Evolutionary conservation across 2,113 vertebrate genomes (phyloP).

Genomic region (Marcusenius ussheri): DNA sequence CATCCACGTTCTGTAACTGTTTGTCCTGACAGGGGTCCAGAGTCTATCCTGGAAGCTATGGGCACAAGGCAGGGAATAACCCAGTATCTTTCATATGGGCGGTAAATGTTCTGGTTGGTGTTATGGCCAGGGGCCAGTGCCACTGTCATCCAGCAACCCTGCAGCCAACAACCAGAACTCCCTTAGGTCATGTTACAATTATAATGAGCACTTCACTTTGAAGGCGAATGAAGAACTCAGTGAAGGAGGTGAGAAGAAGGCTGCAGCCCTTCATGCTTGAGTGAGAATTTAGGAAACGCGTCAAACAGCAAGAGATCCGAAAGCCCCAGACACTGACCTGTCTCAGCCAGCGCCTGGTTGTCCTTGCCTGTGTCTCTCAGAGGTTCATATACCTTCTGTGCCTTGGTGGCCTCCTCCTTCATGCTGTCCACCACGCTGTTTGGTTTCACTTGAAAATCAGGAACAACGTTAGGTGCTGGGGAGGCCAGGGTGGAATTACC

Average conservation of each 20-base stretch:
- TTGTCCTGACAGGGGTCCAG: neutral
- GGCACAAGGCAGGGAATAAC: neutral
- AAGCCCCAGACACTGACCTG: slow-evolving; percentile 49
- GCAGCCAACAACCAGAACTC: neutral
- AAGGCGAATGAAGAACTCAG: neutral
- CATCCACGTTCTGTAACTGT: neutral
- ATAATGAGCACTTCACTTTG: neutral
- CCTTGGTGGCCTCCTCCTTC: slow-evolving; percentile 80
- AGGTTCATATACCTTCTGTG: slow-evolving; percentile 81
- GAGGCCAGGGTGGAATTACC: neutral
- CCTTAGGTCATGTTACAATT: neutral
- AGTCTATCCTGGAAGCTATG: neutral
- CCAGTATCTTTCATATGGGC: neutral
- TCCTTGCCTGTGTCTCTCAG: slow-evolving; percentile 89
- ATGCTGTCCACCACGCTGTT: slow-evolving; percentile 86
- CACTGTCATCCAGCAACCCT: neutral
- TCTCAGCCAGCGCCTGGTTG: slow-evolving; percentile 60
- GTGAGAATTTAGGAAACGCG: neutral
- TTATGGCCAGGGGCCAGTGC: neutral
- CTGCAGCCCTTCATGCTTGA: neutral
- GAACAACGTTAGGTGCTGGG: neutral
- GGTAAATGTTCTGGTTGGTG: neutral
- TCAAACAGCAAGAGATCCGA: neutral
- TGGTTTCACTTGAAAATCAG: slow-evolving; percentile 55
- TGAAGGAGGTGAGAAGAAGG: neutral